Conservation (phyloP, 2,888 invertebrate genomes). For the Sinelater perroti region DNA sequence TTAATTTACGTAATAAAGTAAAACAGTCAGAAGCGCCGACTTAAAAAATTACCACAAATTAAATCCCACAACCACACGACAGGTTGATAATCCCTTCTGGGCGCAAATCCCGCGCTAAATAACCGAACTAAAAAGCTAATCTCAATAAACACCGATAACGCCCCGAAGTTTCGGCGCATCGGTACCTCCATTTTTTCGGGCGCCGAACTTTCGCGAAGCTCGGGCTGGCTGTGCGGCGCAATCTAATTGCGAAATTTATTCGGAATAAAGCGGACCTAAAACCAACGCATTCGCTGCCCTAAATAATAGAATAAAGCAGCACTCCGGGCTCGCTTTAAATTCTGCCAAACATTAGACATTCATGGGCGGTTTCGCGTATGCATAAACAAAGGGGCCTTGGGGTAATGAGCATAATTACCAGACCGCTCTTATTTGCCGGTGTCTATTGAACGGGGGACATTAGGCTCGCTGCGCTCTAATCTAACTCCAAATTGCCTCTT, state of each 20-base stretch:
- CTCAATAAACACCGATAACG: too few relatives aligned
- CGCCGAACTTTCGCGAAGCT: too few relatives aligned
- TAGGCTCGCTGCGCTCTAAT: slow-evolving; percentile 30
- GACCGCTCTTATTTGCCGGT: slow-evolving; percentile 34
- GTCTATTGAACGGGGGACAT: slow-evolving; percentile 33
- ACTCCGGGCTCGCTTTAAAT: slow-evolving; percentile 16
- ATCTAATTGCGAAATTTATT: slow-evolving; percentile 22
- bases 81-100: too few relatives aligned
- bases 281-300: slow-evolving; percentile 11
- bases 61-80: too few relatives aligned
- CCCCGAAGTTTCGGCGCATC: too few relatives aligned
- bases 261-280: slow-evolving; percentile 16
- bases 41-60: too few relatives aligned
- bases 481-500: slow-evolving; percentile 35
- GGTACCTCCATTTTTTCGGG: too few relatives aligned
- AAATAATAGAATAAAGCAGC: slow-evolving; percentile 27
- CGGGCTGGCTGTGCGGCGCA: slow-evolving; percentile 1
- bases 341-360: slow-evolving; percentile 28
- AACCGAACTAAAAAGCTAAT: too few relatives aligned
- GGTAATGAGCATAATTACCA: slow-evolving; percentile 35
- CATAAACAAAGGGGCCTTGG: slow-evolving; percentile 29
- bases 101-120: too few relatives aligned
- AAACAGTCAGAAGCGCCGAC: too few relatives aligned
- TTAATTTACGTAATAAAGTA: too few relatives aligned
- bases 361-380: slow-evolving; percentile 30